These are phyloP conservation scores for Podotricha telesiphe DNA, from an alignment of 2,888 invertebrate species.

Conservation along the genomic window DNA sequence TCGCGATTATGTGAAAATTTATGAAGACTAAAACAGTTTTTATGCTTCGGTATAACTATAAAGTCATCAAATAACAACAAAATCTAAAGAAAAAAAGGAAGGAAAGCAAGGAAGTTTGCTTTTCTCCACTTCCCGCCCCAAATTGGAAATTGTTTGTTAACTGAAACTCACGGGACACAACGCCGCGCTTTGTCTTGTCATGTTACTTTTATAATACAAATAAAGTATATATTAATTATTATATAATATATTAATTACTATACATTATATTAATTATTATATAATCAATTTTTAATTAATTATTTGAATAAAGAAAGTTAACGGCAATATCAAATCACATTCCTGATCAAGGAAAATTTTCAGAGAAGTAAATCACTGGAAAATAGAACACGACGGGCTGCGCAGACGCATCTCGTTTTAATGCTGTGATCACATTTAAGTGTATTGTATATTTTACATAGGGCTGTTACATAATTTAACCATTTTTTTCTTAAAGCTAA, in stretches of 20 bases:
- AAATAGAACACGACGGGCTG: constrained; percentile 36
- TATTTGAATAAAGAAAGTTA: constrained; percentile 30
- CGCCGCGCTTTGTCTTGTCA: no score
- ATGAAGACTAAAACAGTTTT: constrained; percentile 24
- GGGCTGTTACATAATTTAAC: neutral
- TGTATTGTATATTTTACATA: neutral
- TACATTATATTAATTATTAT: no score
- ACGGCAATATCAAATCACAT: constrained; percentile 19
- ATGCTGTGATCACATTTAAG: neutral
- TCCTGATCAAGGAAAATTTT: constrained; percentile 40
- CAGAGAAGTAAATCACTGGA: constrained; percentile 41
- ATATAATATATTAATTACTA: no score
- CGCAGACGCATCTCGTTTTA: constrained; percentile 5
- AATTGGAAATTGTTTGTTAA: no score
- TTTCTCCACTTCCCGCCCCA: no score
- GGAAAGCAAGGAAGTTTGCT: no score
- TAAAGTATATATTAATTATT: no score
- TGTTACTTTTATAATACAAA: no score
- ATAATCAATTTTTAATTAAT: neutral
- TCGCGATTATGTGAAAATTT: constrained; percentile 31
- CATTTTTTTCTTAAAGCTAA: neutral
- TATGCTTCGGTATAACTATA: constrained; percentile 6
- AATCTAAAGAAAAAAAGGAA: neutral
- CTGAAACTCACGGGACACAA: no score
- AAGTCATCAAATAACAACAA: constrained; percentile 18